Base-by-base conservation (phyloP, 2,888 invertebrate species). In the Sarcophaga carnaria region DNA sequence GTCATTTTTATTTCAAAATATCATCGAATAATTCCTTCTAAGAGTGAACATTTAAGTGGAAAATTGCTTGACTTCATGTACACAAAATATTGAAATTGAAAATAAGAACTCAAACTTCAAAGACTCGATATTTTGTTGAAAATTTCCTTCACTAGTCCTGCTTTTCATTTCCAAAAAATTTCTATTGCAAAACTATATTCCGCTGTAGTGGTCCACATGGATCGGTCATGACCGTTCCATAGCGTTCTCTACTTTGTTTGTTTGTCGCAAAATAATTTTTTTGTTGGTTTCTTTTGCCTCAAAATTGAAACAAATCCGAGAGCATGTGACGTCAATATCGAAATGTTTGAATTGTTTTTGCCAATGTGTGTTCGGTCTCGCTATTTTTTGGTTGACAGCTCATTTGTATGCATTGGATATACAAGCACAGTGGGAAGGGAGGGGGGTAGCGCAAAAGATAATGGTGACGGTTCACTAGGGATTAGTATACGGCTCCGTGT, bases 261-360 rank as follows among this genome's bases (percentile, higher is more conserved):
- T 71, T 14, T 71, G 22, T 54, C 54, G 54, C 54, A 17, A 54
- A 54, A 54, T 17, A 47, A 22, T 45, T n/a, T 67, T 22, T 63
- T 63, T 63, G 1, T 37, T 37, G 37, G 37, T 37, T 37, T 37
- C 8, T 37, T 37, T 37, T 37, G 37, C 37, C 37, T 37, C 2
- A 37, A 8, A 37, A 5, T 45, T 47, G n/a, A 37, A 10, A 67
- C 37, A n/a, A 45, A 8, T 45, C 37, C 10, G 37, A 20, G 20
- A 54, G 17, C 12, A 5, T 54, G 17, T 67, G 67, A 67, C 67
- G 67, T 80, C 80, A 85, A 85, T 85, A 80, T 71, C 71, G 54
- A 72, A 82, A 85, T 85, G 67, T 76, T 77, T 60, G 49, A 74
- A 82, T 72, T 77, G 63, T 69, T 81, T 78, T 69, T 74, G 54